Base-by-base conservation (phyloP, 2,888 invertebrate genomes). In the Mythimna ferrago region DNA sequence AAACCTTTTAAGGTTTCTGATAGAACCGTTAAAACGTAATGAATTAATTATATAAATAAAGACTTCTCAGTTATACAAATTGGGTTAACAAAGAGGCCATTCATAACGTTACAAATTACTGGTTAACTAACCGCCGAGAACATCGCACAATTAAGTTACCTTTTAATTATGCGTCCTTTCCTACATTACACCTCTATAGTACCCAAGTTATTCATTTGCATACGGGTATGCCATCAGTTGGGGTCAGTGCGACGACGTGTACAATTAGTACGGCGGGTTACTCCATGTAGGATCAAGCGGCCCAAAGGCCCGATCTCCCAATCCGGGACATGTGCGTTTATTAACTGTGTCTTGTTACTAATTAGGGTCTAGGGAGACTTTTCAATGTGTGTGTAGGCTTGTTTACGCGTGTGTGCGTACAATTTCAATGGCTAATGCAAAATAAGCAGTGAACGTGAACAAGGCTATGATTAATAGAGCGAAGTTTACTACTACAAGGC, bases 301-400 rank as follows among this genome's bases (percentile, higher is more conserved):
- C 79, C 81, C 86, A 70, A 72, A 82, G 80, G 81, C 71, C 74
- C 77, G 76, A 78, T 81, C 76, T 78, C 80, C 78, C 79, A 84
- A 84, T 82, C 81, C 84, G 78, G 81, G 77, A 85, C 83, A 83
- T 80, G 83, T 73, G 78, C 82, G 84, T 81, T 89, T 87, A 87
- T 86, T 86, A 87, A 85, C 81, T 66, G 75, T 76, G 68, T 80
- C 86, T 84, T 80, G 87, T 88, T 82, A 81, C 85, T 87, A 89
- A 89, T 89, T 88, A 83, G 69, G 79, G 80, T 81, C 78, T 80
- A 78, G 78, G 48, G 78, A 68, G 61, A 35, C 61, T 63, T 76
- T 73, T 69, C 70, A 54, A 76, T 81, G 73, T 83, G 74, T 38
- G 19, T 26, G 6, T 41, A n/a, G 4, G 16, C 44, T 16, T 62